Percentiles rank a stretch among this genome's conserved stretches.
Conservation (phyloP, 2,888 invertebrate species). For the Melipona bicolor region DNA sequence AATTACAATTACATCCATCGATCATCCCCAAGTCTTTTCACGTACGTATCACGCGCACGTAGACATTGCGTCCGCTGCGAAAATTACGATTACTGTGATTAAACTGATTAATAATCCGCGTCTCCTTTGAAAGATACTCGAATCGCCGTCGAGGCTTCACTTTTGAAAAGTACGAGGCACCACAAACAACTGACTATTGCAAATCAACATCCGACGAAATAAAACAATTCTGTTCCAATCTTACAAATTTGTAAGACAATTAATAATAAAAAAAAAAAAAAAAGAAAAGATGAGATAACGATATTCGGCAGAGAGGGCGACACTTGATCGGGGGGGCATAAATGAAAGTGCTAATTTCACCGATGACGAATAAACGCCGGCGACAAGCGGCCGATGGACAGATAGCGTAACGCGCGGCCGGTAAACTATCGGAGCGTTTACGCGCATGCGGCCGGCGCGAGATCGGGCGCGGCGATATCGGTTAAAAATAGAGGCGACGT, state of each 20-base stretch:
- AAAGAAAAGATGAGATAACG: neutral
- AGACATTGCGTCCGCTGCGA: too few relatives aligned
- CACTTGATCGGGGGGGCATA: neutral
- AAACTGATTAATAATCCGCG: too few relatives aligned
- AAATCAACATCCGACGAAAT: too few relatives aligned
- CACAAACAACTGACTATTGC: too few relatives aligned
- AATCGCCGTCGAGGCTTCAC: too few relatives aligned
- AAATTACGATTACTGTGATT: neutral
- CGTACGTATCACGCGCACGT: neutral
- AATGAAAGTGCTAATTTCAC: neutral
- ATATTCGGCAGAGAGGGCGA: neutral
- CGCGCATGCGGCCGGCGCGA: neutral
- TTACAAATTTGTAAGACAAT: neutral
- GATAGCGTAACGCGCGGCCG: conserved; percentile 8
- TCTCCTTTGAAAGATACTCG: too few relatives aligned
- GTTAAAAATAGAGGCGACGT: conserved; percentile 73
- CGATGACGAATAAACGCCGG: neutral
- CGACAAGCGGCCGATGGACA: neutral
- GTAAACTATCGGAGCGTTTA: conserved; percentile 40
- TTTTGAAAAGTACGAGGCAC: too few relatives aligned
- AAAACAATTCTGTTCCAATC: too few relatives aligned
- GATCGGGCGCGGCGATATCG: conserved; percentile 45
- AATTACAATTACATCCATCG: neutral
- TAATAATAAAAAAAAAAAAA: neutral
- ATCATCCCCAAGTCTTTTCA: neutral